Evolutionary conservation across 1,140 invertebrate genomes (phyloP).

Genomic region (Anoplophora glabripennis): DNA sequence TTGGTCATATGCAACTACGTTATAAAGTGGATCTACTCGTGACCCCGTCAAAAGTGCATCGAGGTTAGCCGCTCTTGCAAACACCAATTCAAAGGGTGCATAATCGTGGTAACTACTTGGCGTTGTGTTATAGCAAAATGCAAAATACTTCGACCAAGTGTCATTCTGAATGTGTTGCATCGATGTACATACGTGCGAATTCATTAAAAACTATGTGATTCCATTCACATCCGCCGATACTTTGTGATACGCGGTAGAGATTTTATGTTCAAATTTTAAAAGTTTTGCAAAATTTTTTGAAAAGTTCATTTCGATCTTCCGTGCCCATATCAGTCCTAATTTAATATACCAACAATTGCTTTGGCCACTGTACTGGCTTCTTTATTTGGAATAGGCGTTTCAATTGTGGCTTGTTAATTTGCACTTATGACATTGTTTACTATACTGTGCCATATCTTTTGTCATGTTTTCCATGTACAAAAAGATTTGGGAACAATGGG

Average conservation of each 20-base stretch:
- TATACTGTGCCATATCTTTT: slow-evolving; percentile 2
- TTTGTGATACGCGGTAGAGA: slow-evolving; percentile 12
- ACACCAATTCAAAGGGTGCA: slow-evolving; percentile 11
- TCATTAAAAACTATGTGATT: slow-evolving; percentile 4
- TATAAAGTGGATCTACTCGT: background rate
- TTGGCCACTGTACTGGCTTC: slow-evolving; percentile 10
- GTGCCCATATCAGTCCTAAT: slow-evolving; percentile 11
- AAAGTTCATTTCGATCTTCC: slow-evolving; percentile 10
- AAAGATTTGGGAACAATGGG: background rate
- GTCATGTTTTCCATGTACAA: slow-evolving; percentile 5
- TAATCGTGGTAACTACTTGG: slow-evolving; percentile 1
- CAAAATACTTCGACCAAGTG: background rate
- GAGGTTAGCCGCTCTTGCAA: background rate
- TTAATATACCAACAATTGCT: slow-evolving; percentile 14
- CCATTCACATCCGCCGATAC: slow-evolving; percentile 5
- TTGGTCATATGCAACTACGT: background rate
- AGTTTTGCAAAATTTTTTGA: background rate
- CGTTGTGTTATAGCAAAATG: slow-evolving; percentile 12
- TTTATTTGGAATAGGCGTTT: slow-evolving; percentile 12
- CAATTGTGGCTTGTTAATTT: slow-evolving; percentile 2
- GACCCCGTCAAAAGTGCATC: background rate
- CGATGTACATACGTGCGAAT: slow-evolving; percentile 3
- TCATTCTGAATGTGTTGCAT: background rate
- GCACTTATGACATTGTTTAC: slow-evolving; percentile 2
- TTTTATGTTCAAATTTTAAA: too few relatives aligned